Conservation (phyloP, 2,113 vertebrate genomes). For the Oceanodroma tethys region DNA sequence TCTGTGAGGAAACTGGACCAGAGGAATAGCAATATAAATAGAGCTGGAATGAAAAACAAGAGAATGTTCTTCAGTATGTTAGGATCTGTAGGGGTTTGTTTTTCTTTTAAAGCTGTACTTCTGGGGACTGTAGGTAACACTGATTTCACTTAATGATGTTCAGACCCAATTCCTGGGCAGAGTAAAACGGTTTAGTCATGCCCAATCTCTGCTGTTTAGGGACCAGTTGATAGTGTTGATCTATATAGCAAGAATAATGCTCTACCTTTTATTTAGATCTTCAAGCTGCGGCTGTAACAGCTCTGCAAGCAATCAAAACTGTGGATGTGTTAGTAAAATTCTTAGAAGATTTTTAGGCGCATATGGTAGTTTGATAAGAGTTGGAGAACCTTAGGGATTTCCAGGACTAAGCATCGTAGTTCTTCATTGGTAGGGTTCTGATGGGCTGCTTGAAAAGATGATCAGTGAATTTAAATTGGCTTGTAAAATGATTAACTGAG, state of each 20-base stretch:
- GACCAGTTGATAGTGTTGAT: neutral
- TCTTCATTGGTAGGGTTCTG: neutral
- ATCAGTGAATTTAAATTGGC: neutral
- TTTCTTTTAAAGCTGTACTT: neutral
- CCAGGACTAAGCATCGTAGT: neutral
- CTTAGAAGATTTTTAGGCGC: neutral
- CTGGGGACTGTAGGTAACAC: neutral
- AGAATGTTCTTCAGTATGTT: neutral
- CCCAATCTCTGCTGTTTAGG: neutral
- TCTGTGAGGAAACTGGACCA: neutral
- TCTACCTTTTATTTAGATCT: neutral
- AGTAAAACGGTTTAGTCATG: neutral
- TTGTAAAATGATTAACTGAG: neutral
- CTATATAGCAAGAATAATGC: neutral
- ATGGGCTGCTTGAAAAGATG: neutral
- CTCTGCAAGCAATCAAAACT: neutral
- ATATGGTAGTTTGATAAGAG: neutral
- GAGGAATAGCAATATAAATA: neutral
- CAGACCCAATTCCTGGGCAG: neutral
- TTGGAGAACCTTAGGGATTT: neutral
- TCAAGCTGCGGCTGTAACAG: neutral
- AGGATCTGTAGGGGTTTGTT: neutral
- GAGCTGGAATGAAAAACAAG: neutral
- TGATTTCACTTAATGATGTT: neutral
- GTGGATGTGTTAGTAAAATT: neutral